Conservation (phyloP, 2,888 invertebrate species). For the Julus scanicus region DNA sequence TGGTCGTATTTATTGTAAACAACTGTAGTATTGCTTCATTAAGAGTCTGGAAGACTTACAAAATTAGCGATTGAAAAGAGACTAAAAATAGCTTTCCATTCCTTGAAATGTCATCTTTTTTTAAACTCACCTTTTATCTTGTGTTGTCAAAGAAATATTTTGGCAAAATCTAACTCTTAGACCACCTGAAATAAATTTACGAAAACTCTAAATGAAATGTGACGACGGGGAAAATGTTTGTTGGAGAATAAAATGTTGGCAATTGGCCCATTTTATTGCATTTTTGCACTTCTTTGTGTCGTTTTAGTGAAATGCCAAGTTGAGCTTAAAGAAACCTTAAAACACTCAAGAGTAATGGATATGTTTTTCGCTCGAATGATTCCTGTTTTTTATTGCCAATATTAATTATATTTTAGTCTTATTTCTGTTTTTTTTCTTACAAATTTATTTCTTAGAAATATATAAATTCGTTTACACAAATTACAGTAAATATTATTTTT, state of each 20-base stretch:
- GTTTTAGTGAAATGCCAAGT: not conserved
- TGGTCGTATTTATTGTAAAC: not conserved
- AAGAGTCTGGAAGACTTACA: not conserved
- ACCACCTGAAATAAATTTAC: not conserved
- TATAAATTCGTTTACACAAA: no score
- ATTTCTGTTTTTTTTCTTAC: not conserved
- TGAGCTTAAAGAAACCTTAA: not conserved
- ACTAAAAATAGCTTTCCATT: not conserved
- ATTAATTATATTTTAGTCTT: not conserved
- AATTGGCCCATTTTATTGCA: not conserved
- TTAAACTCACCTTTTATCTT: not conserved
- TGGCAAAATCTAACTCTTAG: not conserved
- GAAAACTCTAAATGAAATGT: not conserved
- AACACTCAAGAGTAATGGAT: not conserved
- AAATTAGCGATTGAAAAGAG: not conserved
- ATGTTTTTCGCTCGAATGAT: not conserved
- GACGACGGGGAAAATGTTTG: not conserved
- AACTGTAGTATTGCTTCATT: not conserved
- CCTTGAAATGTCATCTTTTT: not conserved
- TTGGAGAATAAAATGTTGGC: not conserved
- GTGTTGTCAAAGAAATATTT: not conserved
- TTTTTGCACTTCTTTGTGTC: not conserved
- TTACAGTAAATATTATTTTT: no score
- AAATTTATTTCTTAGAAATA: no score
- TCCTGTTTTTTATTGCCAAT: not conserved